phyloP scores from a whole-genome alignment of 2,113 vertebrate genomes.

The Physeter macrocephalus region DNA sequence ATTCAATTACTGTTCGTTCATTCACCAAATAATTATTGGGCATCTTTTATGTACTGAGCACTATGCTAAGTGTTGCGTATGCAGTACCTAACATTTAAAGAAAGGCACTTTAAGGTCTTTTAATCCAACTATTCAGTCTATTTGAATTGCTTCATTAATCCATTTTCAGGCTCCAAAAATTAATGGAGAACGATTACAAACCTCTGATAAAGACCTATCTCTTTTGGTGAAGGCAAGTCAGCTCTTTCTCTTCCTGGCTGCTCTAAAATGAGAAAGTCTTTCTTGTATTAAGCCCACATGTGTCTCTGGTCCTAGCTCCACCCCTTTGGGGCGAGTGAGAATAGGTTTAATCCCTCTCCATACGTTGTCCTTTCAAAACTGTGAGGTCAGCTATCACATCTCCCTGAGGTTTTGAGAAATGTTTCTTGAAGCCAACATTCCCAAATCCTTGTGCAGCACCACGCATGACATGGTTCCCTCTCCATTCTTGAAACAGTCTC shows the following conservation, averaged over 20 bases:
- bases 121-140: not conserved
- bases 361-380: not conserved
- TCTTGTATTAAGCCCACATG: not conserved
- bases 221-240: not conserved
- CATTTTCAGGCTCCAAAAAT: not conserved
- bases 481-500: not conserved
- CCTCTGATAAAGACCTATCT: not conserved
- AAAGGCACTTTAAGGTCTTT: not conserved
- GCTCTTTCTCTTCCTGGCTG: not conserved
- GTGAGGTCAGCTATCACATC: not conserved
- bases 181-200: not conserved
- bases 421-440: not conserved
- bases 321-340: not conserved
- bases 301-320: not conserved
- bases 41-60: not conserved
- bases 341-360: not conserved
- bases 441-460: not conserved
- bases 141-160: not conserved
- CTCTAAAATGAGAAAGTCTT: not conserved
- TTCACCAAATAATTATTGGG: not conserved
- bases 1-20: not conserved
- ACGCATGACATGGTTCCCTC: not conserved
- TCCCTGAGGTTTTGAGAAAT: not conserved
- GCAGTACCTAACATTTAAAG: not conserved
- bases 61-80: not conserved